Evolutionary conservation across 2,113 vertebrate genomes (phyloP), one percentile per base, ranked within the genome.

Genomic region (Limnothrissa miodon): DNA sequence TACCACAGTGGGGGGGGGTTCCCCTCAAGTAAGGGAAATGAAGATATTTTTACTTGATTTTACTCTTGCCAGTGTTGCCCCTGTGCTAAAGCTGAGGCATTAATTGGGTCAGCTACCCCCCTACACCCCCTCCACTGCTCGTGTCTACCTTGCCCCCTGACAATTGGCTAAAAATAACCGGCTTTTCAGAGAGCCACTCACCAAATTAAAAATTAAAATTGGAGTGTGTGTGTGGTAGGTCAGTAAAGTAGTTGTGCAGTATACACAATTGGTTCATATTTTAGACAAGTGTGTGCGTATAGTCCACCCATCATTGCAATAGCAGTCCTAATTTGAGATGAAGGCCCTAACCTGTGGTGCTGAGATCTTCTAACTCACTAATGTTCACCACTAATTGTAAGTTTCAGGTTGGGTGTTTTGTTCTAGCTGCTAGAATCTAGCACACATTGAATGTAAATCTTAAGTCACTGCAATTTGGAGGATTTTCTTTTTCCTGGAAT

Each of bases 161-260:
- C 87, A 86, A 81, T 88, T 83, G 59, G n/a, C 59, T 66, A 66
- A 29, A 66, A 66, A 66, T 25, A 66, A 66, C n/a, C 5, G 8
- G n/a, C 59, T 66, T 25, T 59, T 29, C 8, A 66, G 59, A 29
- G 59, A n/a, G 9, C 2, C 21, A 25, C 2, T 25, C 59, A 9
- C n/a, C 23, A 5, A 66, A 66, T 66, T 66, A 25, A 66, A 29
- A 66, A 5, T 2, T 66, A 0, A 1, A n/a, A n/a, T n/a, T n/a
- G n/a, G n/a, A n/a, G n/a, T 9, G 1, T 9, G n/a, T 66, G 59
- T 66, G 29, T 25, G 59, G 23, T 33, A 10, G 59, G n/a, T 29
- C 23, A 29, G 6, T 25, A 10, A 25, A 9, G n/a, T 59, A 59
- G 56, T 23, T 59, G 23, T 23, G n/a, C 56, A 59, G 6, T 48